A percentile compares a stretch with the other conserved stretches of the same genome.
Conservation (phyloP, 2,113 vertebrate genomes). For the Alethe diademata region DNA sequence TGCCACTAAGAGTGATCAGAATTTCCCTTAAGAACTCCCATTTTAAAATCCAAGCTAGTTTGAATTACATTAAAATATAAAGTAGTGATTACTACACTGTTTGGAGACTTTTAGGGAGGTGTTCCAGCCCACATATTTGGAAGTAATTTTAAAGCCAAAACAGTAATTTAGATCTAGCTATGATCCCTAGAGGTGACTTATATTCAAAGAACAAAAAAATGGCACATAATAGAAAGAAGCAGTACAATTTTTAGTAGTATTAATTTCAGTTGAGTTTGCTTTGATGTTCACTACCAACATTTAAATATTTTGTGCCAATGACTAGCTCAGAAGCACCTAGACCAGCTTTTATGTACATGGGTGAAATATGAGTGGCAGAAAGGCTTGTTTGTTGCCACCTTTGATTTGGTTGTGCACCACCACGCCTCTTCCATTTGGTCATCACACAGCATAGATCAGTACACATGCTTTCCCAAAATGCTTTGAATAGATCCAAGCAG, state of each 20-base stretch:
- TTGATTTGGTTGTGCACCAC: background rate
- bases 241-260: background rate
- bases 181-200: background rate
- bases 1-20: background rate
- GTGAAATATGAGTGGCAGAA: background rate
- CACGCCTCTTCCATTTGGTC: background rate
- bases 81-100: background rate
- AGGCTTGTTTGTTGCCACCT: background rate
- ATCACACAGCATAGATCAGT: background rate
- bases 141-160: slow-evolving; percentile 39
- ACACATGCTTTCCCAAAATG: background rate
- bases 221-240: background rate
- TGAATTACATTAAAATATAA: background rate
- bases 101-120: slow-evolving; percentile 19
- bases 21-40: background rate
- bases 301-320: background rate
- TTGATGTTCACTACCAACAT: background rate
- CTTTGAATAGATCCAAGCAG: background rate
- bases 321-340: background rate
- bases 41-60: slow-evolving; percentile 9
- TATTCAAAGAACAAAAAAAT: background rate
- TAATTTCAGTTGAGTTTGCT: background rate
- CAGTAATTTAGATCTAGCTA: slow-evolving; percentile 26
- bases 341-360: background rate
- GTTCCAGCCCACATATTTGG: slow-evolving; percentile 19